Evolutionary conservation across 2,113 vertebrate genomes (phyloP), one percentile per base, ranked within the genome.

Genomic region (Caranx melampygus): DNA sequence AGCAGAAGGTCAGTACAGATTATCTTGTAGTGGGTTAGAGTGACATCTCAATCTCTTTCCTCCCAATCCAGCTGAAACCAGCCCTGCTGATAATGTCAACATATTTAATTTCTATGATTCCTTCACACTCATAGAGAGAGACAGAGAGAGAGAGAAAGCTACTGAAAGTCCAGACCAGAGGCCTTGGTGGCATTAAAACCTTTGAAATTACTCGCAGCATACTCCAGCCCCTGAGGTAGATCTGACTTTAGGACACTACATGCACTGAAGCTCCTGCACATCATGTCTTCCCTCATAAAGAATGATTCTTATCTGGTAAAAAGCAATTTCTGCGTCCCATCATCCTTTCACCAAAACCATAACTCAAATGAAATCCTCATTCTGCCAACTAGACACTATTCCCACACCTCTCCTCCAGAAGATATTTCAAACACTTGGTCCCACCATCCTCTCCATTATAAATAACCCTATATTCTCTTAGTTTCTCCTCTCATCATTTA

Each of bases 1-100:
- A 14, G 70, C 49, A 83, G 57, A 72, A 80, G 74, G 71, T 89
- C 81, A 76, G 58, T 11, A 14, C 58, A 77, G 87, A 93, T 91
- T 88, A 90, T 87, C 66, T 75, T 81, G 79, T 83, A 79, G 60
- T 66, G 49, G 49, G 57, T 63, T 49, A 18, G 37, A 85, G 61
- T 79, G 60, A 83, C 65, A 78, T 82, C 62, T 78, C 70, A 81
- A 74, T 91, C 75, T 62, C 20, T 4, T 72, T 79, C 21, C 61
- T 63, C 66, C 73, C 44, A 66, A 49, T 80, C 72, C 52, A 52
- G 35, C 54, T 82, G 74, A 73, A 71, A 65, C 61, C 60, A 66
- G 42, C 55, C 21, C 37, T 72, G 60, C 72, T 65, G 58, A 77
- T 73, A 81, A 72, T 60, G 63, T 86, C 67, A 80, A 81, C 26